Percentiles rank a stretch among this genome's conserved stretches.
These are phyloP conservation scores for Dendroctonus ponderosae DNA, from an alignment of 1,140 invertebrate genomes.

Conservation along the genomic window DNA sequence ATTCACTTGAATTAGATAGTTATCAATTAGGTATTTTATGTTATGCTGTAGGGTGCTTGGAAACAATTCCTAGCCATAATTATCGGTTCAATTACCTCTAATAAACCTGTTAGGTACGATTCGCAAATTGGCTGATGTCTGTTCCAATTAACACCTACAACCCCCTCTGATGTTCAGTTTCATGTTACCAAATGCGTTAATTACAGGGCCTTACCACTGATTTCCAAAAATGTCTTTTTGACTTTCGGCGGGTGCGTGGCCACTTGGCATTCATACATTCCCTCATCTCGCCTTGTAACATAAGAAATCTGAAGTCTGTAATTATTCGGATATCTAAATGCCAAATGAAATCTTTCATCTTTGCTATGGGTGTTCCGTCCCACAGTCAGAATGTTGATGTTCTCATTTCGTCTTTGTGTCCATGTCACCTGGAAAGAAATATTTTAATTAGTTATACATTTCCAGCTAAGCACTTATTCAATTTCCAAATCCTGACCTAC, in stretches of 20 bases:
- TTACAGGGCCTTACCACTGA: constrained; percentile 52
- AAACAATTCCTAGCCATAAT: no score
- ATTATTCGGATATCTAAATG: constrained; percentile 79
- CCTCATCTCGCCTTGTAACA: constrained; percentile 70
- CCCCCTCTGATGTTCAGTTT: neutral
- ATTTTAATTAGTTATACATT: neutral
- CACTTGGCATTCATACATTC: constrained; percentile 83
- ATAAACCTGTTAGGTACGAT: no score
- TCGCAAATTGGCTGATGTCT: no score
- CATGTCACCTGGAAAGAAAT: constrained; percentile 68
- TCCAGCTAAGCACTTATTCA: no score
- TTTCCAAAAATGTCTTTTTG: constrained; percentile 62
- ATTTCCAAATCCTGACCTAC: neutral
- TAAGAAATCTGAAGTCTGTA: constrained; percentile 78
- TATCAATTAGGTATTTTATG: no score
- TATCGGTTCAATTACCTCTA: no score
- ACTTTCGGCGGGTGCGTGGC: constrained; percentile 77
- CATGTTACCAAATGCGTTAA: constrained; percentile 7
- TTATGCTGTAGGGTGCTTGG: no score
- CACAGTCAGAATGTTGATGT: constrained; percentile 73
- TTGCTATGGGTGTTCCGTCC: constrained; percentile 72
- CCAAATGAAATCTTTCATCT: constrained; percentile 70
- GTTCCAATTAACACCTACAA: no score
- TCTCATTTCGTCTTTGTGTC: constrained; percentile 68
- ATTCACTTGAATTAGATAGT: no score